A percentile compares a stretch with the other conserved stretches of the same genome.
Evolutionary conservation across 2,113 vertebrate species (phyloP).

Genomic region (Odocoileus virginianus): DNA sequence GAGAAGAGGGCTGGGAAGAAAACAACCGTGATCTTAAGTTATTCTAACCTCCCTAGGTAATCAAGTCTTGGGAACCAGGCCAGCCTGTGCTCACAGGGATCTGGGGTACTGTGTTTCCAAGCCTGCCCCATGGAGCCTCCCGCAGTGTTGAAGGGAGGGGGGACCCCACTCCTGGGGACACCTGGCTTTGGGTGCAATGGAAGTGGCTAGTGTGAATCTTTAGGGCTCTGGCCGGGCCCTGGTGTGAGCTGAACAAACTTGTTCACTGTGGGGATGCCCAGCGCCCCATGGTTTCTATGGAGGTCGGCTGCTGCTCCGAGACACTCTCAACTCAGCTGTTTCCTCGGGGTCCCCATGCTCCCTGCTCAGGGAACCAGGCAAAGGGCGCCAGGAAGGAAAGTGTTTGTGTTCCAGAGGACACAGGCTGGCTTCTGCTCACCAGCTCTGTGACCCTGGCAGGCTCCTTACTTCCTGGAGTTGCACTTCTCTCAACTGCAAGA

Average conservation of each 20-base stretch:
- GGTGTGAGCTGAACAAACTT: not conserved
- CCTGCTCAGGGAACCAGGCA: not conserved
- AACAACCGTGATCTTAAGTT: not conserved
- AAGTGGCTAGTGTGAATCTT: accelerated
- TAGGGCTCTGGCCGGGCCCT: not conserved
- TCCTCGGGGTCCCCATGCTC: not conserved
- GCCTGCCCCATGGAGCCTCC: not conserved
- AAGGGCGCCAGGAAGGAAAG: not conserved
- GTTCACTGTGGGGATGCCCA: not conserved
- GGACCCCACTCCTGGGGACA: not conserved
- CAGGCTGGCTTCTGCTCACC: accelerated
- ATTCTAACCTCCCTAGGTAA: not conserved
- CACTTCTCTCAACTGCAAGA: not conserved
- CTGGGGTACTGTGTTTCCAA: not conserved
- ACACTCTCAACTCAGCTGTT: accelerated
- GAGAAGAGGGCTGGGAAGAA: not conserved
- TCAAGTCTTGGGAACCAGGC: not conserved
- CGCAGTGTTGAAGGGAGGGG: not conserved
- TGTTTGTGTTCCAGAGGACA: no score
- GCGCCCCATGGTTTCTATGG: not conserved
- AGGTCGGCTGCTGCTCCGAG: not conserved
- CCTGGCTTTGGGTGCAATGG: not conserved
- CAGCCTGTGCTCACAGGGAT: not conserved
- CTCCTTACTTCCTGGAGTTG: not conserved
- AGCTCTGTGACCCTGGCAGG: not conserved